Base-by-base conservation (phyloP, 2,888 invertebrate genomes). In the Cremastobaeus sp. region DNA sequence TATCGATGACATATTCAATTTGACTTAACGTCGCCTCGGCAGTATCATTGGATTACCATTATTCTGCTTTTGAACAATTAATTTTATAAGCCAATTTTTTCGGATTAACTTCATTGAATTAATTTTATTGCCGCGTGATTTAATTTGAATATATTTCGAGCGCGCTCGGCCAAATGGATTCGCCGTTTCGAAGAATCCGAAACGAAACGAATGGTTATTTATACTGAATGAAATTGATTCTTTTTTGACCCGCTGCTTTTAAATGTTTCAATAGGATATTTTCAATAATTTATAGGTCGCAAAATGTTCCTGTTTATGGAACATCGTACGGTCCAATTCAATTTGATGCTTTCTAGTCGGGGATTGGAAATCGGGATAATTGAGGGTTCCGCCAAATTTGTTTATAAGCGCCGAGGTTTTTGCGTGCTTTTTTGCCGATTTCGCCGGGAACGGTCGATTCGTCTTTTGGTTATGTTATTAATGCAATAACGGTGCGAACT, bases 1-100 rank as follows among this genome's bases (percentile, higher is more conserved):
- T 70, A 70, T 48, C 70, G 70, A 70, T 70, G 70, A 70, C 70
- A 60, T 54, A 69, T 69, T 69, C 69, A 69, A 69, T 69, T 69
- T 69, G 60, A 50, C 30, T 47, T 21, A 43, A 48, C 60, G 0
- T 5, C 37, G 14, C 15, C 30, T 11, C 15, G 54, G 30, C 69
- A 69, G 54, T 69, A 69, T 41, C 37, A 55, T 55, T 17, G 30
- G 55, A 62, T 70, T 70, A 70, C 48, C 70, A 68, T 68, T 68
- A 68, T 68, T 59, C 54, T 8, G 50, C 43, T 52, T 59, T 50
- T 28, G 17, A 30, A 57, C 62, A 64, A 70, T 64, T 70, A 64
- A 70, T 70, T 64, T 70, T 70, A 64, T 57, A 64, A 64, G 70
- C 64, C 64, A 55, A 55, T 64, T 70, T 45, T 62, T 70, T 35